These are phyloP conservation scores for Takifugu bimaculatus DNA, from an alignment of 2,113 vertebrate species.

Conservation along the genomic window DNA sequence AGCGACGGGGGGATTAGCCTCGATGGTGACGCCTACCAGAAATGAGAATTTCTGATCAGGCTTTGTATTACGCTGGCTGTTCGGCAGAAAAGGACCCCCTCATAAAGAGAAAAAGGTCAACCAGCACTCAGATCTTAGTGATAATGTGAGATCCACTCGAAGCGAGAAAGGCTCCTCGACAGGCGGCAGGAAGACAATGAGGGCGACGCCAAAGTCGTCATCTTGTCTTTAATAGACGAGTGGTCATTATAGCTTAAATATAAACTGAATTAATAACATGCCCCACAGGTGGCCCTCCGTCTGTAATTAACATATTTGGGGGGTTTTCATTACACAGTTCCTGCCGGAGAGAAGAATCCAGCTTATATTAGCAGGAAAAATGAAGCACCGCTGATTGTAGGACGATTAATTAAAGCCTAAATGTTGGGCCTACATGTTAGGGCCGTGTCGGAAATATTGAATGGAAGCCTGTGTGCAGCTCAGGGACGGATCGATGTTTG, in stretches of 20 bases:
- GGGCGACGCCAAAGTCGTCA: conserved; percentile 33
- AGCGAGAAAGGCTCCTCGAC: conserved; percentile 18
- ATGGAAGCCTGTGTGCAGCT: conserved; percentile 1
- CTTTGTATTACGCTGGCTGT: conserved; percentile 13
- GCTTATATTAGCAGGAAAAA: not conserved
- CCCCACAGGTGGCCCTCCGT: conserved; percentile 4
- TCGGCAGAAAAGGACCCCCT: conserved; percentile 15
- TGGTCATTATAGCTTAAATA: conserved; percentile 47
- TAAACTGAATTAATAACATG: conserved; percentile 44
- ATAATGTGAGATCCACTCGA: conserved; percentile 26
- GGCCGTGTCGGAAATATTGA: conserved; percentile 27
- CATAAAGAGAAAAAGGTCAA: conserved; percentile 50
- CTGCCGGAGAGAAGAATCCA: not conserved
- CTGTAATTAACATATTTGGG: conserved; percentile 2
- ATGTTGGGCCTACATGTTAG: conserved; percentile 2
- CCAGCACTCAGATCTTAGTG: conserved; percentile 30
- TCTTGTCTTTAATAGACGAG: conserved; percentile 25
- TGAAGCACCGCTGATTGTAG: not conserved
- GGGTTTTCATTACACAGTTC: conserved; percentile 21
- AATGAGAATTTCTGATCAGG: too few species aligned
- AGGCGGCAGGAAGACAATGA: not conserved
- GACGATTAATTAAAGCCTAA: not conserved
- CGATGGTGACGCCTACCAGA: too few species aligned
- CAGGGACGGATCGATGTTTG: conserved; percentile 23
- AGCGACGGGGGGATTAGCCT: too few species aligned